Percentiles rank a stretch among this genome's conserved stretches.
Evolutionary conservation across 2,888 invertebrate genomes (phyloP).

Genomic region (Andrena bicolor): DNA sequence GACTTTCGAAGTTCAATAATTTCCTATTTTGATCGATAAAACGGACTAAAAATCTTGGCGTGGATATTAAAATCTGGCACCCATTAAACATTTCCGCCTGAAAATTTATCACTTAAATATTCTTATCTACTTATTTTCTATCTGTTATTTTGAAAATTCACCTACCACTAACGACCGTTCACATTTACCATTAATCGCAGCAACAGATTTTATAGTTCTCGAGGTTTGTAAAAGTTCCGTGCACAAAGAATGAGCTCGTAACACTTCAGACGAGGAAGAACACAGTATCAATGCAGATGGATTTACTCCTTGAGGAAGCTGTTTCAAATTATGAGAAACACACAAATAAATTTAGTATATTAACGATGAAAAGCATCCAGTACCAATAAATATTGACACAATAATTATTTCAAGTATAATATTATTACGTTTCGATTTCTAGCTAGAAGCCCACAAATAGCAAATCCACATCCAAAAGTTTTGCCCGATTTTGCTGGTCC

Average conservation of each 20-base stretch:
- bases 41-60: constrained; percentile 87
- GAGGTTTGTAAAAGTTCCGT: constrained; percentile 65
- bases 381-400: not conserved
- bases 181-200: constrained; percentile 77
- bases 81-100: constrained; percentile 86
- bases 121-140: not conserved
- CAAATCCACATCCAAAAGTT: constrained; percentile 90
- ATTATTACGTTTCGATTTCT: constrained; percentile 45
- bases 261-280: constrained; percentile 84
- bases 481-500: constrained; percentile 88
- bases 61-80: constrained; percentile 90
- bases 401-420: constrained; percentile 18
- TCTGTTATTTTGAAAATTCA: constrained; percentile 19
- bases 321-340: constrained; percentile 7
- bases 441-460: constrained; percentile 88
- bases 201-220: constrained; percentile 70
- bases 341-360: not conserved
- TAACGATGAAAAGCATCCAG: too few species aligned
- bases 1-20: constrained; percentile 87
- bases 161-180: constrained; percentile 78
- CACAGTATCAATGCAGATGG: constrained; percentile 90
- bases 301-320: constrained; percentile 56
- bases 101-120: constrained; percentile 31
- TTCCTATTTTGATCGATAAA: constrained; percentile 84
- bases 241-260: constrained; percentile 68